Evolutionary conservation across 64 coral and sea anemone species (phyloP).

Genomic region (Montipora sp.): DNA sequence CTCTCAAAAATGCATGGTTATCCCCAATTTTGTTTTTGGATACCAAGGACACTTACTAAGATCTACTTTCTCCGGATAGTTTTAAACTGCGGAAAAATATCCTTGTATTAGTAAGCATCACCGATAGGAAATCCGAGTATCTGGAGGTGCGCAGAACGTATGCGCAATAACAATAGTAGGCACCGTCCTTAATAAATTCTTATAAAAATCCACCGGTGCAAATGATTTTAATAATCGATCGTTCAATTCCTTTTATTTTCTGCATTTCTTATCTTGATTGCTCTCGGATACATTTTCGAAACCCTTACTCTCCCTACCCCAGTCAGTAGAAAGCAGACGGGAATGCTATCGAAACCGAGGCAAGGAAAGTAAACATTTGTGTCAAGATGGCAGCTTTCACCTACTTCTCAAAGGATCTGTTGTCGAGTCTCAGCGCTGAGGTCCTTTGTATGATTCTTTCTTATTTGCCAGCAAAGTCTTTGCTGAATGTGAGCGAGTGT

Average conservation of each 20-base stretch:
- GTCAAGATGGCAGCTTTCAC: constrained; percentile 41
- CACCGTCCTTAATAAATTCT: too few species aligned
- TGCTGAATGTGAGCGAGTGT: constrained; percentile 79
- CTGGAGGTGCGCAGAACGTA: too few species aligned
- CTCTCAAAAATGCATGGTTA: too few species aligned
- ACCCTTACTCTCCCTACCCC: background rate
- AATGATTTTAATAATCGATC: too few species aligned
- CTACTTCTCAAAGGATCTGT: constrained; percentile 18
- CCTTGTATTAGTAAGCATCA: too few species aligned
- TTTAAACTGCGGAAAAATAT: too few species aligned
- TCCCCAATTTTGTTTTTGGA: too few species aligned
- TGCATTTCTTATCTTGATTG: background rate
- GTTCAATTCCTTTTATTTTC: background rate
- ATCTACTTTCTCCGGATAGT: too few species aligned
- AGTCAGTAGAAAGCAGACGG: background rate
- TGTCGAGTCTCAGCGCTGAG: constrained; percentile 69
- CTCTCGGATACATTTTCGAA: background rate
- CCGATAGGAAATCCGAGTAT: too few species aligned
- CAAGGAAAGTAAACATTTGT: background rate
- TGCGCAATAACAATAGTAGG: too few species aligned
- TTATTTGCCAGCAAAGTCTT: constrained; percentile 76
- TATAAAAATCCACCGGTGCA: too few species aligned
- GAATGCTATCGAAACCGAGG: background rate
- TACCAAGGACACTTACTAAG: too few species aligned
- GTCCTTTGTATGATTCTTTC: constrained; percentile 76